A percentile compares a stretch with the other conserved stretches of the same genome.
Conservation (phyloP, 1,140 invertebrate genomes). For the Phenacoccus solenopsis region DNA sequence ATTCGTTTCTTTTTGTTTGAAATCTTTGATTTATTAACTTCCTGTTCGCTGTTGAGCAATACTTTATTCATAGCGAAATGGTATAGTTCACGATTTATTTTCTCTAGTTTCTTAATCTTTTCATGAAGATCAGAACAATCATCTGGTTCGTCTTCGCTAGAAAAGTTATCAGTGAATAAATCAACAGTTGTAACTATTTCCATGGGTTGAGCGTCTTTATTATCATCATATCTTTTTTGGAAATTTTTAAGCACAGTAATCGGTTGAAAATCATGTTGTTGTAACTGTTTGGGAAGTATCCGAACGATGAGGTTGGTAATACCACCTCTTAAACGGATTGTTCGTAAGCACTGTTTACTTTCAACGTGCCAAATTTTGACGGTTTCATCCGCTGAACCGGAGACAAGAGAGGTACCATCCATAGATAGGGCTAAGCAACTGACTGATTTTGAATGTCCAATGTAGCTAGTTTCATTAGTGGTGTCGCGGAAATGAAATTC, state of each 20-base stretch:
- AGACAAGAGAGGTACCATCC: conserved; percentile 52
- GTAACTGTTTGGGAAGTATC: conserved; percentile 26
- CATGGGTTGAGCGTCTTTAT: not conserved
- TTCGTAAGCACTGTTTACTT: conserved; percentile 55
- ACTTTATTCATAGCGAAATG: not conserved
- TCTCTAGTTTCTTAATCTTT: not conserved
- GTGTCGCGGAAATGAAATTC: conserved; percentile 45
- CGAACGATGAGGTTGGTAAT: conserved; percentile 55
- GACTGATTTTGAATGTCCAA: conserved; percentile 51
- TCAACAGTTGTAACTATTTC: not conserved
- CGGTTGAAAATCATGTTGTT: conserved; percentile 21
- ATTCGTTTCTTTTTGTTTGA: too few relatives aligned
- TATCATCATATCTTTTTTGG: conserved; percentile 20
- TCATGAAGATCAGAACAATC: not conserved
- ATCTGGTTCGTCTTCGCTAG: not conserved
- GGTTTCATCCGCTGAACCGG: conserved; percentile 56
- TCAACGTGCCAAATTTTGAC: conserved; percentile 67
- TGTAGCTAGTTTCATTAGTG: conserved; percentile 34
- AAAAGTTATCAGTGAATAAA: not conserved
- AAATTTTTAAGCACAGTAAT: conserved; percentile 19
- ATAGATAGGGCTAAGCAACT: conserved; percentile 54
- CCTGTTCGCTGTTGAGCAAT: not conserved
- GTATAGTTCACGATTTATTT: not conserved
- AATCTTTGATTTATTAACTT: not conserved
- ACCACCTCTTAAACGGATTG: conserved; percentile 53